Conservation (phyloP, 2,797 vertebrate genomes). For the Mormyrops attenuatus region DNA sequence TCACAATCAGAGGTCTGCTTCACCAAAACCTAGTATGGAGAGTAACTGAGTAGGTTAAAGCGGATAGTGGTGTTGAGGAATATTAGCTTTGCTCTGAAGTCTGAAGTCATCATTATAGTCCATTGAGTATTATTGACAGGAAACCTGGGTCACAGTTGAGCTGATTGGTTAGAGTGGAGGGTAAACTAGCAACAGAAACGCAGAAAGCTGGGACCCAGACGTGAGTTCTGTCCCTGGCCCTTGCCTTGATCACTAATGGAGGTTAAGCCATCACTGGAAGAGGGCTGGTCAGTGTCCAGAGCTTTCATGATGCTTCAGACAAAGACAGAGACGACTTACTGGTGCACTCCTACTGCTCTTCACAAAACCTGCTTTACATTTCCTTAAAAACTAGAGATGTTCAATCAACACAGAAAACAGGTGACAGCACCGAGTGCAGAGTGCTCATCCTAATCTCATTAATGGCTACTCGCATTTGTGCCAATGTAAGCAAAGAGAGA, state of each 20-base stretch:
- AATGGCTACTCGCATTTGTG: neutral
- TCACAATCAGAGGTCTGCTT: neutral
- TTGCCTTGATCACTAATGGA: neutral
- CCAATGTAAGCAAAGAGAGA: neutral
- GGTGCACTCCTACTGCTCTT: neutral
- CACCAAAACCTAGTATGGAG: neutral
- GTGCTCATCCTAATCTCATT: neutral
- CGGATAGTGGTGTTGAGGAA: neutral
- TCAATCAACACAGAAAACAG: neutral
- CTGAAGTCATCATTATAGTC: neutral
- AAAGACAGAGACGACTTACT: neutral
- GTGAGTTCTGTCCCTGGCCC: neutral
- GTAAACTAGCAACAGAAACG: neutral
- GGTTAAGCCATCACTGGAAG: neutral
- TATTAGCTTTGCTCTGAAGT: neutral
- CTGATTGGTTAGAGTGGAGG: neutral
- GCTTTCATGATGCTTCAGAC: neutral
- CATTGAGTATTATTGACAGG: neutral
- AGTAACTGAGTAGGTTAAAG: neutral
- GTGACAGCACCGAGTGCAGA: neutral
- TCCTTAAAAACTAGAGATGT: neutral
- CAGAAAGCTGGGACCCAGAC: neutral
- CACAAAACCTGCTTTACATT: neutral
- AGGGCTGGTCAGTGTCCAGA: neutral
- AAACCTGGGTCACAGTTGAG: neutral